Percentiles rank a stretch among this genome's conserved stretches.
These are phyloP conservation scores for Himantopus leucocephalus DNA, from an alignment of 2,113 vertebrate genomes.

Conservation along the genomic window DNA sequence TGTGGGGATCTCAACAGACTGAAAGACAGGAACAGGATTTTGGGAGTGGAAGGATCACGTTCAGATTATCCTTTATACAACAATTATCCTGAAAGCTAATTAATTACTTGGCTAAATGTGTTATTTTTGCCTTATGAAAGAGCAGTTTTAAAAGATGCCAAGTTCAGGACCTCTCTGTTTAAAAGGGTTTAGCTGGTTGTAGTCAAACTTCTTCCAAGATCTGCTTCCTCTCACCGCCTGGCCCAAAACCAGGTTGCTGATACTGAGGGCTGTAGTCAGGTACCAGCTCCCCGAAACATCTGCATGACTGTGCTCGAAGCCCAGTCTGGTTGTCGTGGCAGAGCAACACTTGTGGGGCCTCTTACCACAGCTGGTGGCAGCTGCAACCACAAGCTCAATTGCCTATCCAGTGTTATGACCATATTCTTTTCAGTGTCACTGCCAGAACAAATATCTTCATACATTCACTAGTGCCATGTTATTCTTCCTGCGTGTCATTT, in stretches of 20 bases:
- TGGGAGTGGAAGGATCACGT: neutral
- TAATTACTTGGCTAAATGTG: neutral
- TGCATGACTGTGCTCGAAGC: neutral
- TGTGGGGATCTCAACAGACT: neutral
- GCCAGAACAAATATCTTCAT: neutral
- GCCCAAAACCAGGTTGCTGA: neutral
- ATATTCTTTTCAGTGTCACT: accelerated
- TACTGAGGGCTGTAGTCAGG: neutral
- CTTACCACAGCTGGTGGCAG: neutral
- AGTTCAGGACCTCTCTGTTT: neutral
- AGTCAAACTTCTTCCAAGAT: neutral
- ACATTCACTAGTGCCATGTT: neutral
- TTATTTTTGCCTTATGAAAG: neutral
- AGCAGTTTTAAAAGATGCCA: neutral
- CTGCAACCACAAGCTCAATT: neutral
- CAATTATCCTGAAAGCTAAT: neutral
- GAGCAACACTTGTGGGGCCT: neutral
- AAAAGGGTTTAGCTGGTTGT: neutral
- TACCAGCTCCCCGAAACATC: neutral
- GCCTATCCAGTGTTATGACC: no score
- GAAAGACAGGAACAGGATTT: neutral
- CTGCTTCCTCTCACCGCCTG: neutral
- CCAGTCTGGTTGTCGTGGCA: accelerated
- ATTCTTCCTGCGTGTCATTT: neutral
- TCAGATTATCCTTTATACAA: neutral